A percentile compares a stretch with the other conserved stretches of the same genome.
Evolutionary conservation across 2,113 vertebrate genomes (phyloP).

Genomic region (Stegastes partitus): DNA sequence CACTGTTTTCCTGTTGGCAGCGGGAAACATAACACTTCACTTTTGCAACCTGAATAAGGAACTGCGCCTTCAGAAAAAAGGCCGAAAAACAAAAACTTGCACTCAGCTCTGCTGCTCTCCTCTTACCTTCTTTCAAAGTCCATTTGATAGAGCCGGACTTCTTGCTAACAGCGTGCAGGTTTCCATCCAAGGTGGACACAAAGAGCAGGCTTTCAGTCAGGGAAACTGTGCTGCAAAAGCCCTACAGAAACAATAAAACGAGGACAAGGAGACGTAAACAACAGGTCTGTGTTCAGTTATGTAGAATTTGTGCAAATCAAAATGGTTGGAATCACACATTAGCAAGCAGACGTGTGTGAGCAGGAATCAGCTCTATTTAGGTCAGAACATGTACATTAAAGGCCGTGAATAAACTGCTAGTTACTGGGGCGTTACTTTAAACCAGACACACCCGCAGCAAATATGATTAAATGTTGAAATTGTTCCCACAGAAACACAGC

Average conservation of each 20-base stretch:
- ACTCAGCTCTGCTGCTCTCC: neutral
- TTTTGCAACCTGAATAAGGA: constrained; percentile 39
- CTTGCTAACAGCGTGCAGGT: constrained; percentile 96
- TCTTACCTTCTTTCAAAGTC: constrained; percentile 98
- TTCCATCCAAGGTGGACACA: constrained; percentile 97
- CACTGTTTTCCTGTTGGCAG: neutral
- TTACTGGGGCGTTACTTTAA: constrained; percentile 7
- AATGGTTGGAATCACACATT: neutral
- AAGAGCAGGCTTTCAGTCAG: constrained; percentile 96
- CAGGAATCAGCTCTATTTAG: neutral
- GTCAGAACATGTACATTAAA: neutral
- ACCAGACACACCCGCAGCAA: neutral
- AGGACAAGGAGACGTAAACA: neutral
- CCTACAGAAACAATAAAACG: constrained; percentile 76
- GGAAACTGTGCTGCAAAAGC: constrained; percentile 88
- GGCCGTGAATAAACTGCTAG: constrained; percentile 25
- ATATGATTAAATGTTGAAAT: neutral
- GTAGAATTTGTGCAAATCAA: neutral
- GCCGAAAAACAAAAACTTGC: neutral
- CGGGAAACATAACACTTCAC: constrained; percentile 1
- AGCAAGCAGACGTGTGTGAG: neutral
- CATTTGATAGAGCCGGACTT: constrained; percentile 96
- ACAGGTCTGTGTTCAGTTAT: too few species aligned
- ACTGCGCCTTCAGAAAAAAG: constrained; percentile 1
- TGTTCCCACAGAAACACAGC: too few species aligned